Conservation (phyloP, 2,888 invertebrate species). For the Empis stercorea region DNA sequence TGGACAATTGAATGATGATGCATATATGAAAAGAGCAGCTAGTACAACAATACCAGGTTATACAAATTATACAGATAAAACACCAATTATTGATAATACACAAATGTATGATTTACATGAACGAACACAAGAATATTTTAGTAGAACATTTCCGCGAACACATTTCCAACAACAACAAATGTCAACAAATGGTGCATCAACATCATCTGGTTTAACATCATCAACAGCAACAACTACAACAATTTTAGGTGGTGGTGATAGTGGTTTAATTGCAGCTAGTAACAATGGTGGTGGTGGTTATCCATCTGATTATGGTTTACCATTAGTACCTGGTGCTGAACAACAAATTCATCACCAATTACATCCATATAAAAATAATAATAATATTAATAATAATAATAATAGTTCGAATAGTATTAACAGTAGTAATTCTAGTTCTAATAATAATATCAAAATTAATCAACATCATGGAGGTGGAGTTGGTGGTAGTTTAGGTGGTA, state of each 20-base stretch:
- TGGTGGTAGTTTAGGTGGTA: too few species aligned
- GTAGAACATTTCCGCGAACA: conserved; percentile 48
- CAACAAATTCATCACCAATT: conserved; percentile 28
- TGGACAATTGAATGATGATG: conserved; percentile 22
- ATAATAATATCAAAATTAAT: conserved; percentile 1
- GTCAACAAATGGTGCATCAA: conserved; percentile 1
- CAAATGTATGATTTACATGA: conserved; percentile 33
- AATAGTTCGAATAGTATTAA: conserved; percentile 2
- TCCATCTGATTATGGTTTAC: conserved; percentile 67
- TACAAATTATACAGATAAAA: conserved; percentile 54
- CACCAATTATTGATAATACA: conserved; percentile 53
- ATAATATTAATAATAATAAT: conserved; percentile 6
- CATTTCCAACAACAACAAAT: conserved; percentile 17
- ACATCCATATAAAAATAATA: conserved; percentile 2
- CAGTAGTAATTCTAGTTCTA: not conserved
- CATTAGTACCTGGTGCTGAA: conserved; percentile 43
- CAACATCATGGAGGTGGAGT: not conserved
- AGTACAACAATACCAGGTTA: conserved; percentile 45
- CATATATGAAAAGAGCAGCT: conserved; percentile 45
- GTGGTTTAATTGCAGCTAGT: conserved; percentile 13
- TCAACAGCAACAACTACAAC: conserved; percentile 10
- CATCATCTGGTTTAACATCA: conserved; percentile 7
- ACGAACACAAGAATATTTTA: conserved; percentile 41
- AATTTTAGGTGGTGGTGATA: conserved; percentile 13
- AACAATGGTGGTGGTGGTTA: conserved; percentile 39